Evolutionary conservation across 2,113 vertebrate genomes (phyloP), one percentile per base, ranked within the genome.

Genomic region (Carassius auratus): DNA sequence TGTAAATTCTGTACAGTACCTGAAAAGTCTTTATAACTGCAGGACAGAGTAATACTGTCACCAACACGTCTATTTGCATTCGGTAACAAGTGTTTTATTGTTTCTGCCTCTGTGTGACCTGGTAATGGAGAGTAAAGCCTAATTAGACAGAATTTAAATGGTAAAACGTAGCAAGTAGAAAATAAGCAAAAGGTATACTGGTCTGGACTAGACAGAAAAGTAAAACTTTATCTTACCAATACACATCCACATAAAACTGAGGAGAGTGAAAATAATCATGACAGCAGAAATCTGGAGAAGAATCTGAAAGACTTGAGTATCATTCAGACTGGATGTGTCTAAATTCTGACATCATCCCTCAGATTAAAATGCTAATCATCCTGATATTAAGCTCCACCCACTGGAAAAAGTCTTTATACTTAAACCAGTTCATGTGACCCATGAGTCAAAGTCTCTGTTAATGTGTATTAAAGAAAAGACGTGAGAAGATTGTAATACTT

Each of bases 221-320:
- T 2, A 64, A 71, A 57, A 33, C 15, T 80, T 45, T 10, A 62
- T 80, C 77, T 80, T 80, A 80, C 77, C 77, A 45, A 64, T 26
- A 45, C 36, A 42, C 1, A 14, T 26, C 59, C 77, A 80, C 1
- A 64, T 23, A 2, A 62, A 42, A 42, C 2, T 59, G 30, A 79
- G 9, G n/a, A 80, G 36, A 45, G 36, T 26, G 12, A 64, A 80
- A 15, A 79, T 79, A 36, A 79, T 79, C 30, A 30, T 30, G 30
- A 30, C 30, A 30, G 30, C 30, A 30, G 30, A 30, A 30, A 30
- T 30, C 30, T 30, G 30, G 1, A 30, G 30, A 30, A 30, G 30
- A 30, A 30, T 30, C 30, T 30, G 30, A 30, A 2, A 30, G 30
- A 30, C 30, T 30, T 30, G 30, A 30, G 30, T 30, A 30, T 30